Evolutionary conservation across 2,797 vertebrate genomes (phyloP).

Genomic region (Gadopsis bispinosus): DNA sequence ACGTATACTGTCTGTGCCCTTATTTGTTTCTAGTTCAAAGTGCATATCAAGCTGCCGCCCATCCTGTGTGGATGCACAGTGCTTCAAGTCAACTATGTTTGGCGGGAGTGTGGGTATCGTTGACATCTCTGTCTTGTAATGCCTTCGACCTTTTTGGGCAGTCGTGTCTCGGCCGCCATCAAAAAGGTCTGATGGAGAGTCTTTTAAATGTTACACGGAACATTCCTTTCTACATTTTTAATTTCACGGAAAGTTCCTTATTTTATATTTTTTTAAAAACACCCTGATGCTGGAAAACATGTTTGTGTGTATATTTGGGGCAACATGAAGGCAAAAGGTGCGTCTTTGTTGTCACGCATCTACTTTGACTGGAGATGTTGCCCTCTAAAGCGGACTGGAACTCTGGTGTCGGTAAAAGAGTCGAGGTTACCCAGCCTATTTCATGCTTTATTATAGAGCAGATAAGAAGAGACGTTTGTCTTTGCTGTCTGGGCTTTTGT

Average conservation of each 20-base stretch:
- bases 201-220: conserved; percentile 14
- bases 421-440: conserved; percentile 58
- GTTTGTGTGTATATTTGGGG: conserved; percentile 24
- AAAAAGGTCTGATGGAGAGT: neutral
- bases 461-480: conserved; percentile 63
- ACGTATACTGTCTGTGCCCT: neutral
- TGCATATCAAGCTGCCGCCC: neutral
- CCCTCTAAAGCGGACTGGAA: conserved; percentile 53
- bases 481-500: conserved; percentile 49
- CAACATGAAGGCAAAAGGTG: conserved; percentile 41
- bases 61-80: neutral
- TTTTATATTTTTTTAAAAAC: conserved; percentile 10
- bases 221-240: neutral
- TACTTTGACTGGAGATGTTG: conserved; percentile 52
- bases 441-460: conserved; percentile 66
- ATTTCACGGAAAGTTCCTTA: neutral
- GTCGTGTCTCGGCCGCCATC: neutral
- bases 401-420: conserved; percentile 24
- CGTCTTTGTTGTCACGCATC: conserved; percentile 33
- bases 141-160: conserved; percentile 1
- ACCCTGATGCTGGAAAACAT: conserved; percentile 30
- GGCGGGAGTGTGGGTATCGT: neutral
- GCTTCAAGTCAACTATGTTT: neutral
- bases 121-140: conserved; percentile 19
- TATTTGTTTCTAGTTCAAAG: conserved; percentile 41